These are phyloP conservation scores for Oreotrochilus melanogaster DNA, from an alignment of 2,113 vertebrate genomes.

Conservation along the genomic window DNA sequence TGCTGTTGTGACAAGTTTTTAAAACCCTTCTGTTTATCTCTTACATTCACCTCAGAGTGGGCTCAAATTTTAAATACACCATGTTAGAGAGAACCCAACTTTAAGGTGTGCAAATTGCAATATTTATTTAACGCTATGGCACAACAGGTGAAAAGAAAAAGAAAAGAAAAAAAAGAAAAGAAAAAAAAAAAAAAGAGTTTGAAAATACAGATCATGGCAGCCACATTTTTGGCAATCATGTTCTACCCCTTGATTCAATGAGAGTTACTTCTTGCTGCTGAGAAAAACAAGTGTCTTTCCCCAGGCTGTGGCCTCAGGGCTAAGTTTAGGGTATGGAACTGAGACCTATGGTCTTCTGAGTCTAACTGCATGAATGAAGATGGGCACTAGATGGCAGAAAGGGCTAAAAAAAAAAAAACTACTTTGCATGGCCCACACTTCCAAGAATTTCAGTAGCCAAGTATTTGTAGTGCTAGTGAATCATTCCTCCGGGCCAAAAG, in stretches of 20 bases:
- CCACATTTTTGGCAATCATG: background rate
- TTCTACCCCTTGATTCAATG: background rate
- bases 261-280: background rate
- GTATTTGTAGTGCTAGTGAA: background rate
- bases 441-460: background rate
- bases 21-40: background rate
- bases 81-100: background rate
- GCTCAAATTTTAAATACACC: background rate
- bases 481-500: background rate
- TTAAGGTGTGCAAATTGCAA: background rate
- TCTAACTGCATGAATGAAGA: background rate
- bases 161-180: background rate
- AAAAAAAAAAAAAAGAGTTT: background rate
- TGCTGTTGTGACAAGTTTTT: background rate
- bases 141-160: background rate
- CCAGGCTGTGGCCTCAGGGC: background rate
- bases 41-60: background rate
- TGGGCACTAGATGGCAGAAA: constrained; percentile 31
- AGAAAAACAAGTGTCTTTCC: background rate
- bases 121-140: background rate
- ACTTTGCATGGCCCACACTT: rapidly evolving
- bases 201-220: background rate
- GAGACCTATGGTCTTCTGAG: background rate
- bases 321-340: background rate
- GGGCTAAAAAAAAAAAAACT: background rate